Evolutionary conservation across 2,113 vertebrate species (phyloP), one percentile per base, ranked within the genome.

Genomic region (Tursiops truncatus): DNA sequence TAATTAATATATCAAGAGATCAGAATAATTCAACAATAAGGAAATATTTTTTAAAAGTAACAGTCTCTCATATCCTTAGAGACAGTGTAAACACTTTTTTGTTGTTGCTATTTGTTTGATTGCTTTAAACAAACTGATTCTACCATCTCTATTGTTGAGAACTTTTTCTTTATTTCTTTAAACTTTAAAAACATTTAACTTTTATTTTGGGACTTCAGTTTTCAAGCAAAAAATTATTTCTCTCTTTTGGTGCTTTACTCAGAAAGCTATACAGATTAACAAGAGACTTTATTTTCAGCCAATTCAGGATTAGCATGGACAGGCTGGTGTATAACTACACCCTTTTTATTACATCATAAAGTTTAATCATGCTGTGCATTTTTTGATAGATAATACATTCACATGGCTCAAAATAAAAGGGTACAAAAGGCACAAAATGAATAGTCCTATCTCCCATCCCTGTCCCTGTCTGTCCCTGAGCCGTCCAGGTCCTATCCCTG

Each of bases 51-150:
- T n/a, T 44, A 36, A 89, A 79, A 94, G 33, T 58, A 68, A 63
- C 47, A 56, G 33, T 82, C 25, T 67, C 10, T 83, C 7, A 14
- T 92, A 38, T 58, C 28, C 58, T 92, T 79, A 93, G 47, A 25
- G 9, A 60, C 79, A 67, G 83, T 73, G 3, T 74, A 84, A 91
- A 77, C 8, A 67, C 28, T 89, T 84, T 89, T 68, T 77, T 92
- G 8, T 80, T 86, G 28, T 63, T 74, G 38, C 33, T 74, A 62
- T n/a, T 87, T 79, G 4, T 67, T 74, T 85, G 38, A n/a, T 79
- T 76, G 31, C 60, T 90, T 82, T 89, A 79, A 97, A 94, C 73
- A 93, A 81, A 91, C 33, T 38, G 36, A 77, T 38, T 50, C 67
- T 63, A 15, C 85, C 76, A 33, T 84, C 25, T 36, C 33, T 87